These are phyloP conservation scores for Craseonycteris thonglongyai DNA, from an alignment of 2,113 vertebrate species.

Conservation along the genomic window DNA sequence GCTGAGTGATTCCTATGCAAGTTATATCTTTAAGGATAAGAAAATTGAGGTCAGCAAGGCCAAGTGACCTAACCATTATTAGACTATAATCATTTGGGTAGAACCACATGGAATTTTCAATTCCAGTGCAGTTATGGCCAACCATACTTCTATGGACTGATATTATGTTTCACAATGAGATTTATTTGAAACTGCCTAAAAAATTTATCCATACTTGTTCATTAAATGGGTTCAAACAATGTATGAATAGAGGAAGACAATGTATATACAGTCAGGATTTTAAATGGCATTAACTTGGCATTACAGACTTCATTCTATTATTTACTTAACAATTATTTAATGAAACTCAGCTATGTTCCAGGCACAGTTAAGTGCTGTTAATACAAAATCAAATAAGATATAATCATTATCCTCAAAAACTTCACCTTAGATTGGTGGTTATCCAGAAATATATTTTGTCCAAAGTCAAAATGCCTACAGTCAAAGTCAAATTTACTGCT, in stretches of 20 bases:
- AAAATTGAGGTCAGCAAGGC: background rate
- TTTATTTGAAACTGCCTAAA: background rate
- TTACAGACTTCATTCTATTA: background rate
- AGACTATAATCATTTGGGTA: background rate
- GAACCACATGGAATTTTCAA: background rate
- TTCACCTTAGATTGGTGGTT: background rate
- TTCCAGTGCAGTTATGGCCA: background rate
- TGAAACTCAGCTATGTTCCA: background rate
- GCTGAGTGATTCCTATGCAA: background rate
- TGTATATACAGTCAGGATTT: background rate
- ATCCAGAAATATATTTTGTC: conserved; percentile 39
- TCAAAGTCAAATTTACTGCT: conserved; percentile 26
- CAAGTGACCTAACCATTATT: background rate
- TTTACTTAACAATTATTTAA: conserved; percentile 23
- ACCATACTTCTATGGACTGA: background rate
- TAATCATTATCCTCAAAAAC: background rate
- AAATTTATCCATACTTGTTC: background rate
- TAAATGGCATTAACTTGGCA: background rate
- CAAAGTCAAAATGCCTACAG: background rate
- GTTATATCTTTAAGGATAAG: background rate
- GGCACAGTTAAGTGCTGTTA: background rate
- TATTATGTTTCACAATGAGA: background rate
- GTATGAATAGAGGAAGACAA: background rate
- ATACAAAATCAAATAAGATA: conserved; percentile 35
- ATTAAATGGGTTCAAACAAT: background rate